Base-by-base conservation (phyloP, 2,113 vertebrate species). In the Garra rufa region DNA sequence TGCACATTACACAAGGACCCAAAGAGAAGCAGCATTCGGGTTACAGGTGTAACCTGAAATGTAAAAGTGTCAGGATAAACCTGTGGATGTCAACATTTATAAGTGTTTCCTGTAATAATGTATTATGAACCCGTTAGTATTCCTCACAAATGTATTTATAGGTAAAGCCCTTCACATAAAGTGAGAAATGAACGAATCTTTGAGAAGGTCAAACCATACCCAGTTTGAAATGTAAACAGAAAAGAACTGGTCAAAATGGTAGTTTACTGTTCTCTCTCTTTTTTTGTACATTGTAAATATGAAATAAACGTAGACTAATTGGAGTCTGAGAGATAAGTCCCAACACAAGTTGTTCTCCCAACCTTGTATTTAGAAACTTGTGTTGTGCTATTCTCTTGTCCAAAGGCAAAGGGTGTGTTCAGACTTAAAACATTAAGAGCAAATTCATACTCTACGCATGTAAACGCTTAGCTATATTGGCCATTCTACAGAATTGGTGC, bases 201-300 rank as follows among this genome's bases (percentile, higher is more conserved):
- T 13, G 46, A 26, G 46, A 9, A 19, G 59, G 55, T 21, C 69
- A 50, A 17, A 34, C 21, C 30, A 85, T 65, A 81, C 26, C 71
- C 73, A 48, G 44, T 34, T 9, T 44, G 9, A 77, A n/a, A 21
- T 28, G 38, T 61, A 78, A 87, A 50, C 82, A 75, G 86, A 88
- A 87, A 85, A 83, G 86, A 71, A 73, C 67, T 87, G 89, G 75
- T 83, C 82, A 88, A 46, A 69, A 86, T 89, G 83, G 84, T 65
- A 88, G 19, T 34, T 26, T 57, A 21, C 21, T 76, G 59, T 82
- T 82, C 85, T 87, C 86, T 63, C 55, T 19, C 7, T 84, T 75
- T 89, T 90, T 85, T 91, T 92, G 88, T 92, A 90, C 92, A 88
- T 92, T 94, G 93, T 94, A 94, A 94, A 93, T 95, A 93, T 88